Conservation (phyloP, 2,797 vertebrate species). For the Malurus splendens region DNA sequence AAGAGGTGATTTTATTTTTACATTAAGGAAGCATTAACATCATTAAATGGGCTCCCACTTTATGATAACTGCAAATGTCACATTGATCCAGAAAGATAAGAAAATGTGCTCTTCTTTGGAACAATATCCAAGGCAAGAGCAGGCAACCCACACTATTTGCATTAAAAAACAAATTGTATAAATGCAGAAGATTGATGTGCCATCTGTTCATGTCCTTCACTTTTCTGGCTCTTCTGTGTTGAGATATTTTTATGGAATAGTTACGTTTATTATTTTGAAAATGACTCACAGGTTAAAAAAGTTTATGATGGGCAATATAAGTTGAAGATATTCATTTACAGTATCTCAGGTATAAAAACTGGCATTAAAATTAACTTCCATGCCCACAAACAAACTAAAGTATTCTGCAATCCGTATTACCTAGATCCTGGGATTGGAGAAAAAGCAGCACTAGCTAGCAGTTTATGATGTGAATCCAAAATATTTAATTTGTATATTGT, state of each 20-base stretch:
- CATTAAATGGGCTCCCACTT: slow-evolving; percentile 81
- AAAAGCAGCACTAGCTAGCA: slow-evolving; percentile 14
- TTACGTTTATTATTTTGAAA: slow-evolving; percentile 83
- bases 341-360: slow-evolving; percentile 58
- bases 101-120: slow-evolving; percentile 82
- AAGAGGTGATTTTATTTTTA: slow-evolving; percentile 81
- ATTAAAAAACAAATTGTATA: slow-evolving; percentile 87
- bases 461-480: slow-evolving; percentile 29
- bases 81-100: slow-evolving; percentile 85
- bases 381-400: slow-evolving; percentile 10
- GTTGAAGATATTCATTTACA: slow-evolving; percentile 66
- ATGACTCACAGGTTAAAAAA: slow-evolving; percentile 81
- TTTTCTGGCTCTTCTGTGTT: slow-evolving; percentile 81
- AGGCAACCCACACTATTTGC: slow-evolving; percentile 83
- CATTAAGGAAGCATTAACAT: slow-evolving; percentile 84
- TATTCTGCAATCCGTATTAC: not conserved
- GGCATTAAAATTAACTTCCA: slow-evolving; percentile 39
- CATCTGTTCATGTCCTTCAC: slow-evolving; percentile 84
- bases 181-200: slow-evolving; percentile 82
- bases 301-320: slow-evolving; percentile 78
- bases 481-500: not conserved
- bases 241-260: slow-evolving; percentile 85
- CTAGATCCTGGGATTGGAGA: not conserved
- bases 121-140: slow-evolving; percentile 80
- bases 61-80: slow-evolving; percentile 86